Base-by-base conservation (phyloP, 2,888 invertebrate species). In the Gymnocheta viridis region DNA sequence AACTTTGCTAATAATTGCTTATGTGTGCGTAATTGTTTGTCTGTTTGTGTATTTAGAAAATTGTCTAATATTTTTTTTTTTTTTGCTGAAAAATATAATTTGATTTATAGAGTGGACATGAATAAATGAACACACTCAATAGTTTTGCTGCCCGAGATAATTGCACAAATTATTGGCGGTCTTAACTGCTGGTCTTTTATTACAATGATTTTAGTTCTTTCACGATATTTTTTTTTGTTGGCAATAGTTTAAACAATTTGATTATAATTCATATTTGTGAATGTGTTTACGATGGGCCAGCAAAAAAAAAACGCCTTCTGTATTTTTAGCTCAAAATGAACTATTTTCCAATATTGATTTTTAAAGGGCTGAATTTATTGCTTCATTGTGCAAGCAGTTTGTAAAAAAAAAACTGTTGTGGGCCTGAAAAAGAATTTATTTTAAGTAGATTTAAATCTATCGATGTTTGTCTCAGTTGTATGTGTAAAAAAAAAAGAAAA, bases 71-170 rank as follows among this genome's bases (percentile, higher is more conserved):
- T 76, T 66, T 56, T 19, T 51, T 24, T 14, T 24, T 24, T 38
- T 27, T 62, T 60, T 64, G 22, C 10, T 54, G n/a, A 38, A 32
- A 72, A 49, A 74, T 49, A 80, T 69, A 62, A 56, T 82, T 70
- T 82, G 81, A 82, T 82, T 82, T 76, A 76, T 82, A 74, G 60
- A 81, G 74, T 81, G 67, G 32, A 69, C 74, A 80, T 24, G 22
- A 51, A 41, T 44, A 47, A 60, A 51, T 73, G 38, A 67, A 81
- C 60, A 73, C 44, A 74, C 44, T 81, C 38, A 72, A 73, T 69
- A 60, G 49, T 49, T 69, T 69, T 77, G 58, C 27, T 58, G 77
- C 38, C 62, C 38, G 24, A 77, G 66, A 77, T 77, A 77, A 77
- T 77, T 76, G 66, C 56, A 17, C 9, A 66, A 76, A 76, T 66